Conservation (phyloP, 2,888 invertebrate species). For the Lathronympha strigana region DNA sequence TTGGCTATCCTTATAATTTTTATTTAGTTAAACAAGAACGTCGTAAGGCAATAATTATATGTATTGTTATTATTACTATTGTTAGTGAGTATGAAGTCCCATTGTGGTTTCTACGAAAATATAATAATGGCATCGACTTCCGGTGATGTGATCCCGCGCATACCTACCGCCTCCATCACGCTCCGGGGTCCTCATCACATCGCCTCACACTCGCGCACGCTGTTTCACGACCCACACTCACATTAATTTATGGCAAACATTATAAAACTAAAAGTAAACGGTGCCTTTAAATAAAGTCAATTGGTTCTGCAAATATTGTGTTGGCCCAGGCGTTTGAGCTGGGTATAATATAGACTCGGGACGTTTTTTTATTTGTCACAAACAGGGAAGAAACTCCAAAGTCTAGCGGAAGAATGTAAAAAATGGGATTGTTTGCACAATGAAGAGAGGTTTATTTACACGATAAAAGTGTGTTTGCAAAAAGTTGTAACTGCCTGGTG, state of each 20-base stretch:
- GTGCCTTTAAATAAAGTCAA: constrained; percentile 53
- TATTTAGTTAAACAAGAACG: not conserved
- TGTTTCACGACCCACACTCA: constrained; percentile 55
- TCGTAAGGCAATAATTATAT: constrained; percentile 1
- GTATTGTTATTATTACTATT: too few species aligned
- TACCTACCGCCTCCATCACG: constrained; percentile 23
- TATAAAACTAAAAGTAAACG: constrained; percentile 64
- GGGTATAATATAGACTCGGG: constrained; percentile 23
- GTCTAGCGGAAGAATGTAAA: constrained; percentile 46
- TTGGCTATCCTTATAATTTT: not conserved
- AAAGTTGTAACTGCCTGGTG: constrained; percentile 14
- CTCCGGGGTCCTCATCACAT: not conserved
- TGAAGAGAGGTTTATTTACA: constrained; percentile 27
- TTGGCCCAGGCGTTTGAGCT: constrained; percentile 29
- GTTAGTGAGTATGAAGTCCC: not conserved
- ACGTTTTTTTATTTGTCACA: constrained; percentile 30
- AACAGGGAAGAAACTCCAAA: constrained; percentile 38
- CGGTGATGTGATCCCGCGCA: constrained; percentile 29
- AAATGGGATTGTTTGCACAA: constrained; percentile 44
- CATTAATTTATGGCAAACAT: constrained; percentile 65
- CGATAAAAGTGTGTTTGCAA: constrained; percentile 27
- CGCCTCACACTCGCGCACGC: constrained; percentile 22
- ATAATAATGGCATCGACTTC: constrained; percentile 35
- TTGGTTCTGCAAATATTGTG: constrained; percentile 59
- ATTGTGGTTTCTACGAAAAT: constrained; percentile 36